Evolutionary conservation across 2,113 vertebrate genomes (phyloP), one percentile per base, ranked within the genome.

Genomic region (Zapus hudsonius): DNA sequence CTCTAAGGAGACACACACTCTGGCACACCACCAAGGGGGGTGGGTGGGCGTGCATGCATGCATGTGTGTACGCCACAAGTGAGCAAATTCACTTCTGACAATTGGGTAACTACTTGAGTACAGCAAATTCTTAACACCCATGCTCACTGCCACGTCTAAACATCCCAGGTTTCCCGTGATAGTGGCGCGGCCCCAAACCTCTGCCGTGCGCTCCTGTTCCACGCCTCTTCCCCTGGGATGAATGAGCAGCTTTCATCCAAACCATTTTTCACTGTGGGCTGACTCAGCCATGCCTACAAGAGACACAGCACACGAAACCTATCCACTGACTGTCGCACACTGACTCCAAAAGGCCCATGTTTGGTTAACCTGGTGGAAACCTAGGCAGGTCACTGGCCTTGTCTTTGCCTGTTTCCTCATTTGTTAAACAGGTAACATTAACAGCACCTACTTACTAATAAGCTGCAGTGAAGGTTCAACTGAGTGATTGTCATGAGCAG

Each of bases 51-150:
- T 13, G 16, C 64, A 67, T 17, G 17, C 63, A 67, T 15, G 33
- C 63, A 87, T 78, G 73, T 23, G 76, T n/a, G n/a, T n/a, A n/a
- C n/a, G n/a, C n/a, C n/a, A 55, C 80, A 63, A 87, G 88, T 44
- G 17, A 1, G 6, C 70, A 25, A 27, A 89, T 80, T 83, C 63
- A 84, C 40, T 74, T 90, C 76, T 52, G 91, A 57, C 16, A 96
- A 95, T 38, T 15, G 52, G 4, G 52, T 13, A 27, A 59, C 84
- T 17, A 87, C 31, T 36, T 38, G 84, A 84, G 59, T 1, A 4
- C 3, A 27, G n/a, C n/a, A n/a, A n/a, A n/a, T n/a, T n/a, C n/a
- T n/a, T n/a, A n/a, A n/a, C n/a, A n/a, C n/a, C n/a, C n/a, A n/a
- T n/a, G n/a, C n/a, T n/a, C n/a, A n/a, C n/a, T n/a, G n/a, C n/a